Evolutionary conservation across 2,797 vertebrate species (phyloP), one percentile per base, ranked within the genome.

Genomic region (Urosaurus nigricauda): DNA sequence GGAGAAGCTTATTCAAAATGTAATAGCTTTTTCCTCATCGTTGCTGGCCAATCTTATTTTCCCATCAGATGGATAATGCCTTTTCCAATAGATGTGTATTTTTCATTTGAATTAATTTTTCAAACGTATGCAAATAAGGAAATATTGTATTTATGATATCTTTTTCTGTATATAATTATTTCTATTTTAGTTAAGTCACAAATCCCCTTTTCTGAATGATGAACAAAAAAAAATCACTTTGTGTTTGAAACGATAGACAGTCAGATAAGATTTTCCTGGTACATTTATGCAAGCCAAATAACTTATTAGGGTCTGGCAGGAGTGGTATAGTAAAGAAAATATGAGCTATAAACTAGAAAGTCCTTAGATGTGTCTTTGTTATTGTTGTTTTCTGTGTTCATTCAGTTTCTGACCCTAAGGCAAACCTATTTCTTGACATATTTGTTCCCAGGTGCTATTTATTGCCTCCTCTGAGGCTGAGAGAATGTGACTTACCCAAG

Each of bases 41-140:
- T 92, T 91, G 58, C 80, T 89, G 83, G 81, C 83, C 88, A 88
- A 89, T 88, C 70, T 92, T 93, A 26, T 13, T 73, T 95, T 91
- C 47, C 70, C 71, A 56, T 32, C 88, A 79, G 56, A n/a, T 83
- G 83, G 58, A 79, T 35, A 14, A 89, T 90, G 93, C 84, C 4
- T 35, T 75, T 32, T 9, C 91, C 21, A 11, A 32, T 85, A 7
- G 81, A 87, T 92, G 86, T 91, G 7, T 87, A 91, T 84, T 47
- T 51, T 73, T 87, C 60, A 73, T 83, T 13, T 92, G 79, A 86
- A 77, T 87, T 83, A 85, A 2, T 24, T 11, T 84, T 89, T 87
- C n/a, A 92, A 90, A 86, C 43, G 87, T 90, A 85, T 56, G 32
- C 32, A 47, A 17, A 53, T 32, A 51, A 51, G 63, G 13, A 63